phyloP scores from a whole-genome alignment of 2,797 vertebrate species.

The Halcyon chelicuti region DNA sequence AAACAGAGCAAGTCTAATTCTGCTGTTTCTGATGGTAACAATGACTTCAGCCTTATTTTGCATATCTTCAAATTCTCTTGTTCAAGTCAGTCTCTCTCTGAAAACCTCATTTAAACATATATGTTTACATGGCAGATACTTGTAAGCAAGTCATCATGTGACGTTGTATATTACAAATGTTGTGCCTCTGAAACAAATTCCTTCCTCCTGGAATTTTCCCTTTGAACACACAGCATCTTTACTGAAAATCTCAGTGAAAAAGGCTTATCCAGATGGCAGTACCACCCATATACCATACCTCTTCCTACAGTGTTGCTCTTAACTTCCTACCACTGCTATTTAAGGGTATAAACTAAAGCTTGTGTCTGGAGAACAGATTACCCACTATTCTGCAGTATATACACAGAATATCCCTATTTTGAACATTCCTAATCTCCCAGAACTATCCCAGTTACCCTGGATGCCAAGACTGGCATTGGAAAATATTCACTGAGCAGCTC shows the following conservation, averaged over 20 bases:
- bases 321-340: not conserved
- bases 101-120: not conserved
- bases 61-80: not conserved
- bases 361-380: not conserved
- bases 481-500: not conserved
- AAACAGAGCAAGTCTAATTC: not conserved
- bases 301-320: not conserved
- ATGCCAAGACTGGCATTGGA: not conserved
- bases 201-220: not conserved
- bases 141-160: not conserved
- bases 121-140: not conserved
- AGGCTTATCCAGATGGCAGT: not conserved
- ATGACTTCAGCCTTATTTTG: not conserved
- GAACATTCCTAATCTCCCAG: not conserved
- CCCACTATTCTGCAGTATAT: not conserved
- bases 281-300: not conserved
- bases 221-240: not conserved
- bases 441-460: not conserved
- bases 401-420: not conserved
- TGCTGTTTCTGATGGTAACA: not conserved
- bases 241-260: not conserved
- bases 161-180: not conserved
- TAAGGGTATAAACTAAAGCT: not conserved
- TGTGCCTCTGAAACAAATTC: not conserved
- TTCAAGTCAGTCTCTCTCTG: not conserved